These are phyloP conservation scores for Drosophila mauritiana DNA, from an alignment of 1,140 invertebrate species.

Conservation along the genomic window DNA sequence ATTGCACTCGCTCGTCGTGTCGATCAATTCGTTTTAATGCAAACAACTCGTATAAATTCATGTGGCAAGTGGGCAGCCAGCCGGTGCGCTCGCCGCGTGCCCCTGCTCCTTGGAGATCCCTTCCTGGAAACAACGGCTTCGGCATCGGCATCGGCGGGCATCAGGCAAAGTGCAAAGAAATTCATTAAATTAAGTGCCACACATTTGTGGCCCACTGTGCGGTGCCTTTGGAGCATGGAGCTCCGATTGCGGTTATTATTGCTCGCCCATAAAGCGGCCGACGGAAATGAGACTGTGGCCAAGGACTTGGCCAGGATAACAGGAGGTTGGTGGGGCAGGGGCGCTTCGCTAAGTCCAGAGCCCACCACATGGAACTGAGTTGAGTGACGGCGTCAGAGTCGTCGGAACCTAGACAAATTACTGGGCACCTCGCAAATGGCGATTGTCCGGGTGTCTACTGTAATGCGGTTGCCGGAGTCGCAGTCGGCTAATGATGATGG, in stretches of 20 bases:
- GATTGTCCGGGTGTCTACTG: slow-evolving; percentile 34
- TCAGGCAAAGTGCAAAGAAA: slow-evolving; percentile 78
- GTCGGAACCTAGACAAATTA: slow-evolving; percentile 52
- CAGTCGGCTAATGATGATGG: slow-evolving; percentile 41
- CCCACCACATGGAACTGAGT: slow-evolving; percentile 4
- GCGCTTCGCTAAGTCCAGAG: too few species aligned
- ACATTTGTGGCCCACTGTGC: slow-evolving; percentile 79
- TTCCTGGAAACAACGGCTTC: slow-evolving; percentile 20
- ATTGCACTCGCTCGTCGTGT: slow-evolving; percentile 68
- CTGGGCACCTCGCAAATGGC: slow-evolving; percentile 34
- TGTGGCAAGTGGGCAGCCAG: slow-evolving; percentile 66
- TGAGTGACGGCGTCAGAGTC: slow-evolving; percentile 54
- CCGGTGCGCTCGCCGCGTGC: background rate
- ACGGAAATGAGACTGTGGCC: slow-evolving; percentile 31
- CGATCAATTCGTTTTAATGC: slow-evolving; percentile 82
- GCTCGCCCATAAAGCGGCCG: slow-evolving; percentile 42
- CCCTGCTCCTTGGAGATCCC: slow-evolving; percentile 7
- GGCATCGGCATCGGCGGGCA: slow-evolving; percentile 17
- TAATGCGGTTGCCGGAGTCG: slow-evolving; percentile 20
- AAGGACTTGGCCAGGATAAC: slow-evolving; percentile 20
- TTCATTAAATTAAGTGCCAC: slow-evolving; percentile 82
- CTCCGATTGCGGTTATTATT: slow-evolving; percentile 58
- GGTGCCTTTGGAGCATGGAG: slow-evolving; percentile 41
- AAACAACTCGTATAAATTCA: slow-evolving; percentile 83
- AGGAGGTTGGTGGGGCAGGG: background rate